These are phyloP conservation scores for Scaptomyza montana DNA, from an alignment of 1,140 invertebrate genomes.

Conservation along the genomic window DNA sequence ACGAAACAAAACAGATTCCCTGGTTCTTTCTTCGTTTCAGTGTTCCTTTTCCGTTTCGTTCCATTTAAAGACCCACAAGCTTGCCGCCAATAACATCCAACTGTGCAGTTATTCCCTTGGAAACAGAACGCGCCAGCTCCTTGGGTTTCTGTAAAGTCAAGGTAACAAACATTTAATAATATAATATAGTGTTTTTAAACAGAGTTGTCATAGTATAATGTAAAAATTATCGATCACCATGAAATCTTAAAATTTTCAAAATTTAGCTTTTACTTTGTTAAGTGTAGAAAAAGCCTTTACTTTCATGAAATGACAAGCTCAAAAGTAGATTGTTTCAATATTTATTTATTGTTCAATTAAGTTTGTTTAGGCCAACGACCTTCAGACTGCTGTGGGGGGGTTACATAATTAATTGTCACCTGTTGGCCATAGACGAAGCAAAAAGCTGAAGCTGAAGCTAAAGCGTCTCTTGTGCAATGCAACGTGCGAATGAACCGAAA, in stretches of 20 bases:
- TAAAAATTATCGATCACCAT: no score
- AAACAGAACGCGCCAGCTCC: conserved; percentile 84
- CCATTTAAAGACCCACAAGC: conserved; percentile 84
- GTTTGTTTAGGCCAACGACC: conserved; percentile 2
- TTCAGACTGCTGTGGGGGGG: not conserved
- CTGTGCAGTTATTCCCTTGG: conserved; percentile 84
- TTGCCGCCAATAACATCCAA: conserved; percentile 85
- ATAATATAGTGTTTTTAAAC: no score
- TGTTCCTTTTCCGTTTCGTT: not conserved
- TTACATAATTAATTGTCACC: conserved; percentile 6
- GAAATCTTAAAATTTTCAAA: no score
- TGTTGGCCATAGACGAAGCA: not conserved
- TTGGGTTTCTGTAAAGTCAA: conserved; percentile 83
- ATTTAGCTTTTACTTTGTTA: no score
- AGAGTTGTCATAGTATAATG: no score
- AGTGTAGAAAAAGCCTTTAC: not conserved
- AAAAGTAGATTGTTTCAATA: no score
- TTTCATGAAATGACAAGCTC: not conserved
- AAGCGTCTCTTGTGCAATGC: conserved; percentile 33
- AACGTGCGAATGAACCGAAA: conserved; percentile 36
- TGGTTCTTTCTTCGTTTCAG: conserved; percentile 10
- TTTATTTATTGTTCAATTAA: not conserved
- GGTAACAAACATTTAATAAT: not conserved
- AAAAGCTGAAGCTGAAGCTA: not conserved
- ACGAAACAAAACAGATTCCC: conserved; percentile 12